phyloP scores from a whole-genome alignment of 2,797 vertebrate species.

The Cygnus olor region DNA sequence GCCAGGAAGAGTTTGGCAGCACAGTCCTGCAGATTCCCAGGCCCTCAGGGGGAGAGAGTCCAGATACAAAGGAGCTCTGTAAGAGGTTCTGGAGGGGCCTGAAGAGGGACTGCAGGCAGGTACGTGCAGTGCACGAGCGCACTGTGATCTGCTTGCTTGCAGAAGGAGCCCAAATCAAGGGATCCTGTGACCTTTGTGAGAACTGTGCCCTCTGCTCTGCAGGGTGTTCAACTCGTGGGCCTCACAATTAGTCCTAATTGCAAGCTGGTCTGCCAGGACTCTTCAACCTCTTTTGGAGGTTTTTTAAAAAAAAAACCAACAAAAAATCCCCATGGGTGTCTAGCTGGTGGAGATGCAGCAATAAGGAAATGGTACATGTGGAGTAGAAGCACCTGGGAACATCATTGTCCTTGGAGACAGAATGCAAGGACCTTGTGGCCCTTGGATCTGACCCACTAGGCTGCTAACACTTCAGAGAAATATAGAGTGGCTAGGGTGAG shows the following conservation, averaged over 20 bases:
- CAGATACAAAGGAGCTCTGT: neutral
- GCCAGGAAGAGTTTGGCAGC: too few relatives aligned
- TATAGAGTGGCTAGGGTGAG: fast-evolving
- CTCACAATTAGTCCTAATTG: neutral
- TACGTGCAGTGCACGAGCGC: too few relatives aligned
- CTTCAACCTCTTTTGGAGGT: neutral
- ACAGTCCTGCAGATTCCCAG: neutral
- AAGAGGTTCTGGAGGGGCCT: neutral
- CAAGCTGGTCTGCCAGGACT: neutral
- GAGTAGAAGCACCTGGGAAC: neutral
- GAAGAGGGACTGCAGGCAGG: neutral
- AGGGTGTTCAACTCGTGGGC: neutral
- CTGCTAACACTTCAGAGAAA: too few relatives aligned
- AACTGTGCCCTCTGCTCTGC: neutral
- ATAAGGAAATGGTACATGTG: neutral
- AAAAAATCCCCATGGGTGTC: neutral
- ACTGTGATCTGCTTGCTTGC: neutral
- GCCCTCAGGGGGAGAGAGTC: neutral
- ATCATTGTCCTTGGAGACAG: too few relatives aligned
- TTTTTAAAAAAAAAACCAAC: neutral
- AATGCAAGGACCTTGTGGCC: fast-evolving
- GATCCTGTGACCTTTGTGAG: neutral
- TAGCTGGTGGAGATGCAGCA: neutral
- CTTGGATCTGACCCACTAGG: fast-evolving
- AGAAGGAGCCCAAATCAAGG: neutral